A percentile compares a stretch with the other conserved stretches of the same genome.
Evolutionary conservation across 2,888 invertebrate genomes (phyloP).

Genomic region (Diaprepes abbreviatus): DNA sequence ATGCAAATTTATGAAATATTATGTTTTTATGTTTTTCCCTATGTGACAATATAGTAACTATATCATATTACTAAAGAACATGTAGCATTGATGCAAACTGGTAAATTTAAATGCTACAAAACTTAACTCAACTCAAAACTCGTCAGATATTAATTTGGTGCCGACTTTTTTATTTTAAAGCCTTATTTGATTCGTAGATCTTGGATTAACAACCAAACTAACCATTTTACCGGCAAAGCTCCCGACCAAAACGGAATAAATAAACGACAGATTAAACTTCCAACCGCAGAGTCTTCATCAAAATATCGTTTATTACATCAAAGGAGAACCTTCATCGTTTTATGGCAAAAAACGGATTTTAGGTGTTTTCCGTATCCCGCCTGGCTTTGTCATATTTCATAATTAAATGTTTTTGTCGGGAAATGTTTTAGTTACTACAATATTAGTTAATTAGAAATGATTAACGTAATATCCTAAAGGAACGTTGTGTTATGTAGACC

Average conservation of each 20-base stretch:
- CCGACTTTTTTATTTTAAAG: too few species aligned
- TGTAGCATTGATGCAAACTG: too few species aligned
- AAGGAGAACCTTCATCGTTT: conserved; percentile 14
- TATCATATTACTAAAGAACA: too few species aligned
- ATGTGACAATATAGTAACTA: too few species aligned
- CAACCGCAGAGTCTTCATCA: conserved; percentile 20
- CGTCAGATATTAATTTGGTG: too few species aligned
- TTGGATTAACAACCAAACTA: too few species aligned
- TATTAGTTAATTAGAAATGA: conserved; percentile 48
- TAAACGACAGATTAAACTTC: background rate
- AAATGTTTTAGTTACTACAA: conserved; percentile 39
- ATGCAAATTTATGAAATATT: too few species aligned
- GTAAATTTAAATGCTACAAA: too few species aligned
- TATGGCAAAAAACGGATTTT: conserved; percentile 27
- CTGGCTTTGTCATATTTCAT: conserved; percentile 43
- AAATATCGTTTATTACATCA: conserved; percentile 31
- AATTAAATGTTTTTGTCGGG: conserved; percentile 46
- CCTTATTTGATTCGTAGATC: too few species aligned
- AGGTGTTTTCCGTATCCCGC: conserved; percentile 24
- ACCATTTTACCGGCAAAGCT: too few species aligned
- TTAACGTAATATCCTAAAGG: conserved; percentile 46
- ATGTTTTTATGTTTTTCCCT: too few species aligned
- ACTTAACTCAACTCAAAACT: too few species aligned
- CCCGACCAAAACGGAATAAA: background rate
- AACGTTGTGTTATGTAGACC: conserved; percentile 38